Conservation (phyloP, 2,888 invertebrate genomes). For the Penaeus monodon region DNA sequence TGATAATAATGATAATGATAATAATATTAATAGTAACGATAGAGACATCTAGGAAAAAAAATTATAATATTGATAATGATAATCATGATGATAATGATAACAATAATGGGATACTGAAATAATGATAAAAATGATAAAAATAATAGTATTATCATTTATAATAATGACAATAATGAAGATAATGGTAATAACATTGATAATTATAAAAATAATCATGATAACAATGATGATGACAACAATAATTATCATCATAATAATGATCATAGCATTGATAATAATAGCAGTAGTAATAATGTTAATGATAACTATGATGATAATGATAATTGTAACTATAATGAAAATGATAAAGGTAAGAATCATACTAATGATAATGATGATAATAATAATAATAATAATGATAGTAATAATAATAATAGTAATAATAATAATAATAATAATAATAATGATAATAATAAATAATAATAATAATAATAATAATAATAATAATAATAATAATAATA, state of each 20-base stretch:
- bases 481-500: too few relatives aligned
- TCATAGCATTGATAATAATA: not conserved
- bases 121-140: not conserved
- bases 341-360: too few relatives aligned
- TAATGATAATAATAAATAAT: too few relatives aligned
- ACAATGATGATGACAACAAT: not conserved
- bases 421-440: too few relatives aligned
- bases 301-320: not conserved
- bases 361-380: too few relatives aligned
- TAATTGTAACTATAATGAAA: too few relatives aligned
- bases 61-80: constrained; percentile 6
- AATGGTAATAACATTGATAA: not conserved
- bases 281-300: not conserved
- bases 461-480: too few relatives aligned
- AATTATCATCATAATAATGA: constrained; percentile 10
- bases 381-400: too few relatives aligned
- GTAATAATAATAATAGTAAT: too few relatives aligned
- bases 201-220: not conserved
- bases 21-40: too few relatives aligned
- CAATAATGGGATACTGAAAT: not conserved
- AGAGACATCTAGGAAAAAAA: too few relatives aligned
- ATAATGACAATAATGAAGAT: constrained; percentile 5
- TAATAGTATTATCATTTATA: not conserved
- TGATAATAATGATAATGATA: not conserved
- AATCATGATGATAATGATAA: not conserved